phyloP scores from a whole-genome alignment of 2,797 vertebrate genomes.

The Ctenopoma kingsleyae region DNA sequence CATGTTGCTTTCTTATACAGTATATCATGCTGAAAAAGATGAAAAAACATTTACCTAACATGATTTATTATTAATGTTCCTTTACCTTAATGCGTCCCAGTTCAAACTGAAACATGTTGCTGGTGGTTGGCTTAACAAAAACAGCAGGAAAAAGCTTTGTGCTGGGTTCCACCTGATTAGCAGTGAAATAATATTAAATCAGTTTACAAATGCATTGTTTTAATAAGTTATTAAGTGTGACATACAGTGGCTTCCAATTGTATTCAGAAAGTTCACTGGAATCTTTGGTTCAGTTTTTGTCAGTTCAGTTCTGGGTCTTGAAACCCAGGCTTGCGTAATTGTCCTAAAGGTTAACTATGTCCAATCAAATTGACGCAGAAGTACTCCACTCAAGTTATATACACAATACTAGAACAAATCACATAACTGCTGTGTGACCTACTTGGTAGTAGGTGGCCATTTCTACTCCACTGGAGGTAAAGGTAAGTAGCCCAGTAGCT shows the following conservation, averaged over 20 bases:
- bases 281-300: no score
- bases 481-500: conserved; percentile 91
- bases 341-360: no score
- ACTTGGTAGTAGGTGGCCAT: conserved; percentile 93
- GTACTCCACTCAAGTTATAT: no score
- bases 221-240: background rate
- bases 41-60: background rate
- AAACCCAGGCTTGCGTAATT: no score
- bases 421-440: conserved; percentile 20
- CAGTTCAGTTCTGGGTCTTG: no score
- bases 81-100: conserved; percentile 92
- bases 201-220: conserved; percentile 12
- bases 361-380: no score
- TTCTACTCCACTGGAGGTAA: conserved; percentile 94
- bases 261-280: no score
- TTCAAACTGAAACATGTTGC: conserved; percentile 95
- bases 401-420: no score
- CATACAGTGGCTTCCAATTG: background rate
- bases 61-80: background rate
- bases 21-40: background rate
- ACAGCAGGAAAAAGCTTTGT: conserved; percentile 96
- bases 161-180: conserved; percentile 91
- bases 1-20: background rate
- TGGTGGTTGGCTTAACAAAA: conserved; percentile 93
- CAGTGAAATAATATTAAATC: background rate